Evolutionary conservation across 2,113 vertebrate genomes (phyloP).

Genomic region (Coturnix japonica): DNA sequence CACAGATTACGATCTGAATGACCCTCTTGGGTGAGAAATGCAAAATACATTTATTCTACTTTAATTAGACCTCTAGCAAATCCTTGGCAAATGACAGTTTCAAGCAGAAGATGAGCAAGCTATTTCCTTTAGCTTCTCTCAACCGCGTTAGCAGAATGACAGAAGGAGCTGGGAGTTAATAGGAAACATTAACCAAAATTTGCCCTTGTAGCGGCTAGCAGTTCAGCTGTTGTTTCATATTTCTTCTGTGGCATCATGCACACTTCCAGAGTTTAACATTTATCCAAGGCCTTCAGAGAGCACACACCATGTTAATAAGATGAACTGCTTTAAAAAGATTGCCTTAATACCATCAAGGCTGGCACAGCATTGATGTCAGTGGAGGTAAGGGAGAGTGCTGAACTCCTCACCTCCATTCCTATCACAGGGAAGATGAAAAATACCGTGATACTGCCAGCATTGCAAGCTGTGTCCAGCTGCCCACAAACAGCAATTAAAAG

Average conservation of each 20-base stretch:
- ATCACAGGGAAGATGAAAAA: background rate
- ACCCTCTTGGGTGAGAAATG: slow-evolving; percentile 37
- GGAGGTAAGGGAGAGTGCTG: slow-evolving; percentile 16
- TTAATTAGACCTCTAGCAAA: slow-evolving; percentile 54
- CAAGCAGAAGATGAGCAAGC: background rate
- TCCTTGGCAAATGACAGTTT: slow-evolving; percentile 2
- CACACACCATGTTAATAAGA: slow-evolving; percentile 20
- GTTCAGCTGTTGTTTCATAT: slow-evolving; percentile 42
- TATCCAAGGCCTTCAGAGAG: slow-evolving; percentile 45
- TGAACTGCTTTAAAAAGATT: slow-evolving; percentile 41
- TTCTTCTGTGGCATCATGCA: slow-evolving; percentile 21
- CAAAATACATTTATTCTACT: slow-evolving; percentile 55
- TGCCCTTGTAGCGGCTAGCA: slow-evolving; percentile 47
- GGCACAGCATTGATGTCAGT: slow-evolving; percentile 48
- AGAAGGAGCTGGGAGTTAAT: slow-evolving; percentile 55
- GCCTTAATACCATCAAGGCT: slow-evolving; percentile 41
- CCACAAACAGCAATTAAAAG: background rate
- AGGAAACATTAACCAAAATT: slow-evolving; percentile 54
- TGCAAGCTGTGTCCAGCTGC: background rate
- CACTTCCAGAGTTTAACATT: slow-evolving; percentile 38
- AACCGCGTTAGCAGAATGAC: background rate
- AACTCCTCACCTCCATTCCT: slow-evolving; percentile 41
- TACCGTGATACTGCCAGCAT: background rate
- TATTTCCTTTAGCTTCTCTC: slow-evolving; percentile 16
- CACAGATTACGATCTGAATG: slow-evolving; percentile 47